Evolutionary conservation across 2,797 vertebrate species (phyloP).

Genomic region (Chaetodon trifasciatus): DNA sequence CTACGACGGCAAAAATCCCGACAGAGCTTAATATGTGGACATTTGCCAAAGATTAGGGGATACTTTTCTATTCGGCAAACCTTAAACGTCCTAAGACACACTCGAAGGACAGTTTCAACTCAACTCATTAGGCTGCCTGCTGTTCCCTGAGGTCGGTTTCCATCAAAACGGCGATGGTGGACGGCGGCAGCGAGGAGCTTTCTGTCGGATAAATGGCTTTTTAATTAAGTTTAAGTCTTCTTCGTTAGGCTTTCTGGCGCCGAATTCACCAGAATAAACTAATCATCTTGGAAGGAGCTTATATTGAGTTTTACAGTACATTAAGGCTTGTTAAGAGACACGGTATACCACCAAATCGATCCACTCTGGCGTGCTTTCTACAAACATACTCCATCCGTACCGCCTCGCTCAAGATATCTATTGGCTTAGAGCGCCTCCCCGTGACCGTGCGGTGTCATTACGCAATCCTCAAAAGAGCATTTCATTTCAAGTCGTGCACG

Average conservation of each 20-base stretch:
- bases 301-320: too few species aligned
- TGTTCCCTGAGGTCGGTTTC: not conserved
- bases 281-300: accelerated
- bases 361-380: accelerated
- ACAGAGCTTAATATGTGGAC: accelerated
- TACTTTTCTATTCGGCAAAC: not conserved
- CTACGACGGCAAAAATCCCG: accelerated
- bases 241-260: not conserved
- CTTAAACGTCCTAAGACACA: not conserved
- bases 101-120: not conserved
- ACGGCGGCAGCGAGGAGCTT: not conserved
- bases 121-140: not conserved
- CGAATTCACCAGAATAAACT: not conserved
- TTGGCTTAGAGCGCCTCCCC: not conserved
- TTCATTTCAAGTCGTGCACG: not conserved
- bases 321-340: not conserved
- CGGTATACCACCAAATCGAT: not conserved
- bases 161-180: not conserved
- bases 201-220: not conserved
- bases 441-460: conserved; percentile 16
- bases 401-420: not conserved
- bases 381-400: not conserved
- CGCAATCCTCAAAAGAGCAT: not conserved
- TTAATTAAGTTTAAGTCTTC: not conserved
- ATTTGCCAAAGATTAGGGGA: accelerated